Evolutionary conservation across 2,113 vertebrate genomes (phyloP).

Genomic region (Erythrolamprus reginae): DNA sequence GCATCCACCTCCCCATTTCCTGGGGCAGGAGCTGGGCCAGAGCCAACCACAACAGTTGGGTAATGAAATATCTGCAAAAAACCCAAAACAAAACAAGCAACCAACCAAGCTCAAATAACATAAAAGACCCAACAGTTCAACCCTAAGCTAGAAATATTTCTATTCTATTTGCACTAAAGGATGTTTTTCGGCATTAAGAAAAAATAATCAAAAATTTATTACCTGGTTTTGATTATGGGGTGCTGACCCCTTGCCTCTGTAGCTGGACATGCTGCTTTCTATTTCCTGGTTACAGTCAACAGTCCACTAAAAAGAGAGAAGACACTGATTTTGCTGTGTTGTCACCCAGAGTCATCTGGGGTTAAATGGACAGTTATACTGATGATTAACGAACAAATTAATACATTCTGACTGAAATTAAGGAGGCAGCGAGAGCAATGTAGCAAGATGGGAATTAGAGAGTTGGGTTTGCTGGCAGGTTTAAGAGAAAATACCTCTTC

Average conservation of each 20-base stretch:
- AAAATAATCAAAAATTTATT: slow-evolving; percentile 32
- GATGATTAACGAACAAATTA: neutral
- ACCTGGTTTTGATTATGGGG: slow-evolving; percentile 75
- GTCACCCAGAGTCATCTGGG: neutral
- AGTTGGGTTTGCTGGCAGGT: neutral
- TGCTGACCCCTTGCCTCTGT: slow-evolving; percentile 75
- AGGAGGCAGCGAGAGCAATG: neutral
- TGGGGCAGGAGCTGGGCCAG: too few species aligned
- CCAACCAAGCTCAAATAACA: neutral
- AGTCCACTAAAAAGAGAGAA: slow-evolving; percentile 81
- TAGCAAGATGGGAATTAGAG: neutral
- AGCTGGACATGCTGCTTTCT: slow-evolving; percentile 83
- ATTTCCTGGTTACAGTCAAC: slow-evolving; percentile 83
- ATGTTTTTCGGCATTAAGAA: neutral
- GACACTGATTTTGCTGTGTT: neutral
- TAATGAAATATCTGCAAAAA: neutral
- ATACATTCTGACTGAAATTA: slow-evolving; percentile 32
- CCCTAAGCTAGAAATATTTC: neutral
- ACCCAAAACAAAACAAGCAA: too few species aligned
- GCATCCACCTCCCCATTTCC: too few species aligned
- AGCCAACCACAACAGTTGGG: too few species aligned
- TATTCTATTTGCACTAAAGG: neutral
- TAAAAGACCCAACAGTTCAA: neutral
- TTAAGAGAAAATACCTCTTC: neutral
- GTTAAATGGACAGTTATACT: neutral